These are phyloP conservation scores for Tychaedon coryphoeus DNA, from an alignment of 2,113 vertebrate genomes.

Conservation along the genomic window DNA sequence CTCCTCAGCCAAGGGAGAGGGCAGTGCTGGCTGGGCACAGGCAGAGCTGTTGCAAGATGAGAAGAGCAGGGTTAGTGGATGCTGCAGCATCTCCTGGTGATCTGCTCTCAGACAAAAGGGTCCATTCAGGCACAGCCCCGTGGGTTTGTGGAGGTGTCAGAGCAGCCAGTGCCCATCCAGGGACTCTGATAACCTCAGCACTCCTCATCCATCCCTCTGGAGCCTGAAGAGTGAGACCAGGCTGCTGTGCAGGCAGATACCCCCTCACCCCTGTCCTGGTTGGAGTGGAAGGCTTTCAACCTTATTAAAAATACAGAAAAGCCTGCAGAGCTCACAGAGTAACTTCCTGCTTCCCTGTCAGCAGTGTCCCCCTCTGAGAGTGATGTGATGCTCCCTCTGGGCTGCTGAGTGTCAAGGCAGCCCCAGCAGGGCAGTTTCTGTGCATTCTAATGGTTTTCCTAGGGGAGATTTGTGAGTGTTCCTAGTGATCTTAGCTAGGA, in stretches of 20 bases:
- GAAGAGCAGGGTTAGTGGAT: background rate
- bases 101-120: background rate
- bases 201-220: background rate
- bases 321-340: background rate
- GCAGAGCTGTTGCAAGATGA: background rate
- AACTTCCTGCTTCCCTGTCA: background rate
- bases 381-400: background rate
- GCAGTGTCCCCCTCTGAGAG: background rate
- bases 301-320: background rate
- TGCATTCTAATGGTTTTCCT: conserved; percentile 7
- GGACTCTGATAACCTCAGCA: background rate
- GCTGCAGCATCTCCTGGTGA: background rate
- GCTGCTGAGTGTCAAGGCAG: background rate
- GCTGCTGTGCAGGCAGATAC: background rate
- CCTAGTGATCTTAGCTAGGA: conserved; percentile 38
- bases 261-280: background rate
- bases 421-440: conserved; percentile 9
- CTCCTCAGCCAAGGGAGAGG: background rate
- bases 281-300: background rate
- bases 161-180: background rate
- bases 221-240: background rate
- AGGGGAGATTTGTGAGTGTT: conserved; percentile 43
- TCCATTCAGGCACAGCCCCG: background rate
- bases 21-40: background rate
- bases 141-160: background rate